Base-by-base conservation (phyloP, 2,888 invertebrate genomes). In the Osmoderma eremita region DNA sequence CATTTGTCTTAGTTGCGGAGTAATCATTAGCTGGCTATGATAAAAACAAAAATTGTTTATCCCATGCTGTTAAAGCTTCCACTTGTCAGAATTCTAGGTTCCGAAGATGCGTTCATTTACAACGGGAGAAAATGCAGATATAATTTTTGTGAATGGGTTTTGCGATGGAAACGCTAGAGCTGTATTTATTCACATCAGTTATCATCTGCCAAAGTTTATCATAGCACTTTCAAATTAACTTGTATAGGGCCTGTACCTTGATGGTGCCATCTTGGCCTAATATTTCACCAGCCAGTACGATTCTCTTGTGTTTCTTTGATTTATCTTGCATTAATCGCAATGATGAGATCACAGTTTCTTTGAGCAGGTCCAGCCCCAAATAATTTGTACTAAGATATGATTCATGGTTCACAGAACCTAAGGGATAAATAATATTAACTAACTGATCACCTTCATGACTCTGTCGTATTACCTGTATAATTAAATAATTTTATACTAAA, bases 321-420 rank as follows among this genome's bases (percentile, higher is more conserved):
- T 84, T 85, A 51, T 86, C 84, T 48, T 86, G 83, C 8, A 86
- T 86, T 10, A 88, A 81, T 68, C 90, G 86, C 20, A 95, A 84
- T 42, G 92, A 87, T 0, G 90, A 87, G 50, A 91, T 86, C 2
- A 94, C 85, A 13, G 91, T 91, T 82, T 94, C 93, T 74, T 90
- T 92, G 0, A 95, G 81, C 8, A 89, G 80, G 75, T 91, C 87
- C 0, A 94, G 79, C 0, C 92, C 91, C 8, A 89, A 86, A 0
- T 90, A 86, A 39, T 88, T 85, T 0, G 93, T 91, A 72, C 90
- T 90, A 0, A 94, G 82, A 75, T 88, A 91, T 0, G 94, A 93
- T 54, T 88, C 88, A 75, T 92, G 91, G 5, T 89, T 82, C 0
- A 90, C 80, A 38, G 83, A 85, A 4, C 90, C 92, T 84, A 82